Evolutionary conservation across 2,888 invertebrate species (phyloP), one percentile per base, ranked within the genome.

Genomic region (Drosophila neotestacea): DNA sequence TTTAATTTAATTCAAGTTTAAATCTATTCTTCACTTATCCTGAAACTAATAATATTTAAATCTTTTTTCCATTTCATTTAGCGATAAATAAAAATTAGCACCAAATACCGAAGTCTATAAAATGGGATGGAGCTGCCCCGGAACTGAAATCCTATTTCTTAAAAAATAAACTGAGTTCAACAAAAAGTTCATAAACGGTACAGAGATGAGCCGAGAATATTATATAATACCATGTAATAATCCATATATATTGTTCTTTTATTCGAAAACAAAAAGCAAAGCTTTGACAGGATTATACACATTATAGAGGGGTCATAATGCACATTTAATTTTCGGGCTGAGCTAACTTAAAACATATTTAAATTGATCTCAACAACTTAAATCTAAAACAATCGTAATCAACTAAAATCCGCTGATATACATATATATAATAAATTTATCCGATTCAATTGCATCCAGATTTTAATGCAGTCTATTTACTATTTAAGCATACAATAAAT

Each of bases 321-420:
- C 42, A 44, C 44, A 38, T 34, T 27, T 28, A 9, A 61, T 11
- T 48, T 47, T 28, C n/a, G 39, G 42, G 66, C 67, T 60, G 46
- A 44, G 67, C 39, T n/a, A 32, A 59, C 39, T 59, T 48, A 64
- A 74, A 60, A 50, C 52, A 62, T 77, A 85, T 81, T 82, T 70
- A 73, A 79, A 82, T 70, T 83, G 83, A 83, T 83, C 83, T 83
- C 88, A 83, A 70, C 42, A 81, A 61, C 16, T 70, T 56, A 76
- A 74, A 68, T 59, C 55, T 61, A 70, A 58, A 55, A 39, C 59
- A 60, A 61, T 34, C 50, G 39, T 68, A 61, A 73, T 58, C 36
- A 48, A 51, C 32, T 4, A 11, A 58, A 42, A 41, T 42, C 13
- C 56, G 28, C 13, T 48, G 30, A 60, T 16, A 38, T 10, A 60